Base-by-base conservation (phyloP, 2,888 invertebrate genomes). In the Nemotelus nigrinus region DNA sequence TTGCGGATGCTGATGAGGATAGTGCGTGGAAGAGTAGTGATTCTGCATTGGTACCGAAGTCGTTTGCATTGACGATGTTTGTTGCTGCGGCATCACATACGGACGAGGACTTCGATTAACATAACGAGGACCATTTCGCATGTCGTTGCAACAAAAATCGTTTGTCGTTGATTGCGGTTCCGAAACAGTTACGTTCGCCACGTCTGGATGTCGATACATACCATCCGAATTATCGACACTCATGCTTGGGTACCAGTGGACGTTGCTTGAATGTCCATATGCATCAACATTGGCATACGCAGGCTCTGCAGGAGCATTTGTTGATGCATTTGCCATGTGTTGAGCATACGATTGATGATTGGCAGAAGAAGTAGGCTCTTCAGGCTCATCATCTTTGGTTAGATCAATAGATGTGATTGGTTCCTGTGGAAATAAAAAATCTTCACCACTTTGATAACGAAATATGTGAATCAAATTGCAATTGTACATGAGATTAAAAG, bases 361-460 rank as follows among this genome's bases (percentile, higher is more conserved):
- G 48, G 74, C 47, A 43, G 80, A 53, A 53, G 43, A 65, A 3
- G 68, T 48, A 2, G 80, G 72, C 25, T 64, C 53, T 60, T 75
- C 79, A 25, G 78, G 75, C 80, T 90, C 90, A 81, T 90, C 90
- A 81, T 91, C 91, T 70, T 88, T 88, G 2, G 91, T 91, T 80
- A 91, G 84, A 84, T 91, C 91, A 79, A 91, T 87, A 2, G 86
- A 87, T 2, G 86, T 83, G 77, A 90, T 89, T 48, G 89, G 88
- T 80, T 88, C 88, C 55, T 87, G 85, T 83, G 25, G 25, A 25
- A 25, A 25, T 25, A 25, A 25, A 25, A 25, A 85, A 81, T 25
- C 25, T 25, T 25, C 25, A 25, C 25, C 25, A 25, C 25, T 25
- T 25, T 25, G 25, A 25, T 25, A 25, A 25, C 25, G 25, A 25